Base-by-base conservation (phyloP, 2,113 vertebrate species). In the Phyllopteryx taeniolatus region DNA sequence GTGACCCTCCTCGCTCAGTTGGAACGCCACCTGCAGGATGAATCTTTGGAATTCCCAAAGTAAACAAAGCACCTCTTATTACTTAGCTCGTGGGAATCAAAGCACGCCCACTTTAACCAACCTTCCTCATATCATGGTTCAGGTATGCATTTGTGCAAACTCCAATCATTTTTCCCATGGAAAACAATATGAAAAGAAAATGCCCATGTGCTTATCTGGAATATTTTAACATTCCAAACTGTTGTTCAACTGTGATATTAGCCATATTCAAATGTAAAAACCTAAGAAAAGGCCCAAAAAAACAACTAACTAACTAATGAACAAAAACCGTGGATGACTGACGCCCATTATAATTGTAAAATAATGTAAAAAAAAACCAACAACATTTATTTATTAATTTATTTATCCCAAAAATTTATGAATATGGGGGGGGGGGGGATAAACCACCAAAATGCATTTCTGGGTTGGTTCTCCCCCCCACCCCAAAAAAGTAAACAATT, bases 1-100 rank as follows among this genome's bases (percentile, higher is more conserved):
- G 78, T 64, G 71, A 60, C 49, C 66, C 78, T 75, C 66, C 59
- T 73, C 53, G 39, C 72, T 68, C 7, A 22, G 80, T 67, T 79
- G 81, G 77, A 79, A 63, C 88, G 91, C 91, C 89, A 90, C 85
- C 91, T 92, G 89, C 84, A 90, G 90, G 86, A 84, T 66, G 78
- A 73, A 44, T 46, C 20, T 46, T 47, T 10, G 3, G 15, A 15
- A 53, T 53, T 53, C 49, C 5, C 12, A 60, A 60, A 14, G 13
- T 61, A 17, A 61, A 14, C 63, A 46, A 53, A 65, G 20, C 5
- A 6, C 31, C 15, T 35, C 14, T 61, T 35, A 17, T 35, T 61
- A 35, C 2, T 61, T 33, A 10, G 27, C 56, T 4, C 12, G 27
- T 59, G 27, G 56, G 12, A 59, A 31, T 15, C 59, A 35, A 61